Conservation (phyloP, 2,113 vertebrate genomes). For the Plotosus lineatus region DNA sequence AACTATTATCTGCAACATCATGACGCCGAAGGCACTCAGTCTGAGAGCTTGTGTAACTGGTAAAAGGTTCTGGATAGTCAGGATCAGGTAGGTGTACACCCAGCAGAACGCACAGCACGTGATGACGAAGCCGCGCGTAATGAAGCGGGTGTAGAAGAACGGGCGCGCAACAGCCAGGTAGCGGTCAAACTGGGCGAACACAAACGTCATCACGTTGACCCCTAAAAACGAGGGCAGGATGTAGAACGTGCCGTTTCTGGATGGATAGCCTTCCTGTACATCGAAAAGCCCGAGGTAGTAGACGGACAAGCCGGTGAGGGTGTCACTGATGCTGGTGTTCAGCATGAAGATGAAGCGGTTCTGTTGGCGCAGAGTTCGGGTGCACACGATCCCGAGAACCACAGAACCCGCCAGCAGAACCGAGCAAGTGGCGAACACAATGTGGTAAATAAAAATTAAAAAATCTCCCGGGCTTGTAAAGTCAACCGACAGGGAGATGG, state of each 20-base stretch:
- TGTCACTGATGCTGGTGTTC: slow-evolving; percentile 78
- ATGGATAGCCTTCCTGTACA: slow-evolving; percentile 75
- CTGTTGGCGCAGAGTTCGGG: slow-evolving; percentile 65
- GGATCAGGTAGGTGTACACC: slow-evolving; percentile 70
- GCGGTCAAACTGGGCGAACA: slow-evolving; percentile 76
- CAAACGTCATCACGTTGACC: slow-evolving; percentile 74
- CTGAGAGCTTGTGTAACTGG: slow-evolving; percentile 67
- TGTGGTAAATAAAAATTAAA: slow-evolving; percentile 72
- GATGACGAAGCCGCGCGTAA: slow-evolving; percentile 60
- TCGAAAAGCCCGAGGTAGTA: slow-evolving; percentile 78
- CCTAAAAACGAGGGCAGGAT: slow-evolving; percentile 74
- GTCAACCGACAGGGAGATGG: slow-evolving; percentile 65
- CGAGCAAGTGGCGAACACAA: slow-evolving; percentile 68
- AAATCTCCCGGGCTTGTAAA: slow-evolving; percentile 65
- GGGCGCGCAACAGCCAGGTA: slow-evolving; percentile 74
- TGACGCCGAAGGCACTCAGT: slow-evolving; percentile 70
- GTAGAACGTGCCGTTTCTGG: slow-evolving; percentile 70
- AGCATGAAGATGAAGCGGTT: slow-evolving; percentile 78
- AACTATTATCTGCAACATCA: slow-evolving; percentile 70
- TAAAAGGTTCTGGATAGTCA: slow-evolving; percentile 69
- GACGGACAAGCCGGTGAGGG: slow-evolving; percentile 71
- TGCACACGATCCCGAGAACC: slow-evolving; percentile 65
- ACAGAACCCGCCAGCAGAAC: slow-evolving; percentile 70
- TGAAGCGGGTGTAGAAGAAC: slow-evolving; percentile 70
- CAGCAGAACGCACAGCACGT: slow-evolving; percentile 68